Percentiles rank a stretch among this genome's conserved stretches.
Conservation (phyloP, 2,888 invertebrate species). For the Byasa hedistus region DNA sequence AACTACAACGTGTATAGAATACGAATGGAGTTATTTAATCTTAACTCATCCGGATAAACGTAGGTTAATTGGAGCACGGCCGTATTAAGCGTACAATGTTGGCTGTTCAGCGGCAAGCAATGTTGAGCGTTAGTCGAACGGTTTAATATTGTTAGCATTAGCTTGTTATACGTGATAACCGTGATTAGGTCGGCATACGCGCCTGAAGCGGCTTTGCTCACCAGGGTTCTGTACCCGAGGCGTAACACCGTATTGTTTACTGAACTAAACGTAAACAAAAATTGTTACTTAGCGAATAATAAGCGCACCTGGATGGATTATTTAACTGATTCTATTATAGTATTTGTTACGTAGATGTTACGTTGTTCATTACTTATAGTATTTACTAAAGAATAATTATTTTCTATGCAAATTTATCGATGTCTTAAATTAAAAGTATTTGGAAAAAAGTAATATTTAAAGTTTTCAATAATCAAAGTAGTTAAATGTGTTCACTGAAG, state of each 20-base stretch:
- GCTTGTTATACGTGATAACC: slow-evolving; percentile 29
- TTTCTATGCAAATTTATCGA: too few species aligned
- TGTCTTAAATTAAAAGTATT: too few species aligned
- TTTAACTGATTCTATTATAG: background rate
- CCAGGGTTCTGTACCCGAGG: slow-evolving; percentile 9
- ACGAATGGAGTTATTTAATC: slow-evolving; percentile 18
- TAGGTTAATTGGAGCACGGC: slow-evolving; percentile 22
- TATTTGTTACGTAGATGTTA: too few species aligned
- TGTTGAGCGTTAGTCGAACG: slow-evolving; percentile 16
- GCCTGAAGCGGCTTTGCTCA: slow-evolving; percentile 15
- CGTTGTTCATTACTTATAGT: too few species aligned
- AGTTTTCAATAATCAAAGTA: too few species aligned
- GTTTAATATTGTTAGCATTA: slow-evolving; percentile 29
- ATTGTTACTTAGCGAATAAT: slow-evolving; percentile 2
- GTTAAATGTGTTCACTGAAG: too few species aligned
- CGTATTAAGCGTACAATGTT: slow-evolving; percentile 21
- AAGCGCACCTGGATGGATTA: background rate
- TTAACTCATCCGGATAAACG: slow-evolving; percentile 16
- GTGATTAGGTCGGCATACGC: slow-evolving; percentile 20
- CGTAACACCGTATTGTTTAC: slow-evolving; percentile 14
- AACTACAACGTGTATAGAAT: background rate
- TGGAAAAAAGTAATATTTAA: too few species aligned
- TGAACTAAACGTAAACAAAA: slow-evolving; percentile 17
- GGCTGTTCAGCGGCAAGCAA: slow-evolving; percentile 14
- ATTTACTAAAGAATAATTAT: too few species aligned